Base-by-base conservation (phyloP, 2,888 invertebrate genomes). In the Cerastis leucographa region DNA sequence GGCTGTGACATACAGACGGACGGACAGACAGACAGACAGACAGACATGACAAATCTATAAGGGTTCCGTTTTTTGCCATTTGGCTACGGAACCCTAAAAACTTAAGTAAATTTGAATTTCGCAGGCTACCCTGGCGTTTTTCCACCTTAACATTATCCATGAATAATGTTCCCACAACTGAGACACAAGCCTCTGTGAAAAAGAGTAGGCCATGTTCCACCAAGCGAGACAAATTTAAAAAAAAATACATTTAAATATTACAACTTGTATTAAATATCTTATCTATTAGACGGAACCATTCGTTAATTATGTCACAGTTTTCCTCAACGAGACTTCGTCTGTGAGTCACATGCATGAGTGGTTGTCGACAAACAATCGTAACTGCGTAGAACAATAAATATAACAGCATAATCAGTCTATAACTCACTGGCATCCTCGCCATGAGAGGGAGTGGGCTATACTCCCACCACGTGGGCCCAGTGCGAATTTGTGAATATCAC, bases 251-350 rank as follows among this genome's bases (percentile, higher is more conserved):
- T 7, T 7, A n/a, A 51, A 51, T 51, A 11, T 11, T 54, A n/a
- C n/a, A 54, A 51, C 22, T 7, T 1, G 51, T 51, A 22, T 51
- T 22, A 51, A 51, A 51, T 51, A 51, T 51, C 22, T 9, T 25
- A 25, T 54, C 12, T 25, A 25, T 25, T 40, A 62, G 22, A 62
- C 81, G 73, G 81, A 81, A 81, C 81, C 83, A 71, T 8, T 8
- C 25, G 12, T 17, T 5, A 17, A 25, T 22, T 46, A 42, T 40
- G 8, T 4, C 29, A 70, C 69, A 56, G 66, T 84, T 80, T 72
- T 84, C 69, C 80, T 79, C 42, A 74, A 71, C n/a, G n/a, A 71
- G 17, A 44, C 56, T 42, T 9, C 2, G 9, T 56, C 25, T 46
- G 3, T 82, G 71, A 84, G 14, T 84, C 74, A 82, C 29, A n/a